A percentile compares a stretch with the other conserved stretches of the same genome.
These are phyloP conservation scores for Apogon hyalosoma DNA, from an alignment of 2,797 vertebrate genomes.

Conservation along the genomic window DNA sequence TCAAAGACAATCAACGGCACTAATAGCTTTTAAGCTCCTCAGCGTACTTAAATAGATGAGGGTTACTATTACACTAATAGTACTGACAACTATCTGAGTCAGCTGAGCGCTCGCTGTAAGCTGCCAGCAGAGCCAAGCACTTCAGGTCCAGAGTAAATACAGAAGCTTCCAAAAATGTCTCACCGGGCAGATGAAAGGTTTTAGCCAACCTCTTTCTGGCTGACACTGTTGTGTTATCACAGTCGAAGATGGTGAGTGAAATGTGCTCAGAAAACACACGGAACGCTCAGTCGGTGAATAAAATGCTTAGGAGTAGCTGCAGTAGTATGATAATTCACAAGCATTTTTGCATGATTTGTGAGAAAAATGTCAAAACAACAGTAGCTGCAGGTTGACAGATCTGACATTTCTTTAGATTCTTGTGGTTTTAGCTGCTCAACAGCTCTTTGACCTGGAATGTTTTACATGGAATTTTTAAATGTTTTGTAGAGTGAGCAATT, in stretches of 20 bases:
- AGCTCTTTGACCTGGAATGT: no score
- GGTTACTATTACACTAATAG: slow-evolving; percentile 59
- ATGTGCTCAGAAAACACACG: not conserved
- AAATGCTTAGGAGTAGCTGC: no score
- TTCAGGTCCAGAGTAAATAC: slow-evolving; percentile 48
- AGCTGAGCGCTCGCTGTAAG: slow-evolving; percentile 24
- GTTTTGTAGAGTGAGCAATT: no score
- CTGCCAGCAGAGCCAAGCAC: slow-evolving; percentile 13
- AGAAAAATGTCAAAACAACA: no score
- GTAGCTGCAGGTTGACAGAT: no score
- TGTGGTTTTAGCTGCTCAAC: no score
- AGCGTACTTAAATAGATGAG: slow-evolving; percentile 48
- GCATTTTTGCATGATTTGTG: no score
- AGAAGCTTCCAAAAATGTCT: slow-evolving; percentile 32
- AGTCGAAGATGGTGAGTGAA: not conserved
- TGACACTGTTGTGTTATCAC: slow-evolving; percentile 7
- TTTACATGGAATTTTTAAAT: no score
- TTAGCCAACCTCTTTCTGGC: slow-evolving; percentile 6
- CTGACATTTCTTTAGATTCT: no score
- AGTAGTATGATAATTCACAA: no score
- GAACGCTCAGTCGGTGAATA: not conserved
- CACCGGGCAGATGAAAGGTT: not conserved
- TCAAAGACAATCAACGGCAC: slow-evolving; percentile 47
- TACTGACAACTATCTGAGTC: slow-evolving; percentile 49
- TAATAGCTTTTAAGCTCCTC: slow-evolving; percentile 45